Evolutionary conservation across 2,113 vertebrate species (phyloP).

Genomic region (Calcarius ornatus): DNA sequence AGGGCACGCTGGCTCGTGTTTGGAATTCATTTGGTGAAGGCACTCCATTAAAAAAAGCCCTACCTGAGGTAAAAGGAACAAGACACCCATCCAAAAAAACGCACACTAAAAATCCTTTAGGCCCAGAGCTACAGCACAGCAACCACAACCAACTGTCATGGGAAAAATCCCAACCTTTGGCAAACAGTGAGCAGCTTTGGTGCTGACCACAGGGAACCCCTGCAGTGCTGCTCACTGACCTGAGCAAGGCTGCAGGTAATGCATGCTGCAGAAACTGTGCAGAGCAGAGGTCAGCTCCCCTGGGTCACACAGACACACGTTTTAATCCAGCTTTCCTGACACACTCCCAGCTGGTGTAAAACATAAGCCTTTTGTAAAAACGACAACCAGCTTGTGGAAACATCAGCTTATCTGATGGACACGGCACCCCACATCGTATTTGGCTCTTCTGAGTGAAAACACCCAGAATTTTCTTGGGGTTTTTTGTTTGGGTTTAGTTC

Average conservation of each 20-base stretch:
- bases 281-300: background rate
- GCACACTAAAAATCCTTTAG: background rate
- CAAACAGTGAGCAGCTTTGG: fast-evolving
- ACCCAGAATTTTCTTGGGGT: background rate
- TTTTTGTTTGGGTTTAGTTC: background rate
- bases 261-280: background rate
- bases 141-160: background rate
- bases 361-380: background rate
- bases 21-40: background rate
- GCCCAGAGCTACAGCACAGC: background rate
- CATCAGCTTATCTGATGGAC: fast-evolving
- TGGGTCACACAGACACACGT: background rate
- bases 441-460: background rate
- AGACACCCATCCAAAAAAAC: background rate
- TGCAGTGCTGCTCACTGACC: background rate
- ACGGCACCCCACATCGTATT: fast-evolving
- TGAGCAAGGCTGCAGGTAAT: background rate
- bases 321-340: background rate
- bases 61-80: background rate
- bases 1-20: background rate
- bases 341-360: background rate
- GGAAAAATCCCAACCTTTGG: background rate
- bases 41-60: background rate
- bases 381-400: background rate
- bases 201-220: too few relatives aligned